A percentile compares a stretch with the other conserved stretches of the same genome.
phyloP scores from a whole-genome alignment of 2,888 invertebrate species.

The Hypomecis atomaria region DNA sequence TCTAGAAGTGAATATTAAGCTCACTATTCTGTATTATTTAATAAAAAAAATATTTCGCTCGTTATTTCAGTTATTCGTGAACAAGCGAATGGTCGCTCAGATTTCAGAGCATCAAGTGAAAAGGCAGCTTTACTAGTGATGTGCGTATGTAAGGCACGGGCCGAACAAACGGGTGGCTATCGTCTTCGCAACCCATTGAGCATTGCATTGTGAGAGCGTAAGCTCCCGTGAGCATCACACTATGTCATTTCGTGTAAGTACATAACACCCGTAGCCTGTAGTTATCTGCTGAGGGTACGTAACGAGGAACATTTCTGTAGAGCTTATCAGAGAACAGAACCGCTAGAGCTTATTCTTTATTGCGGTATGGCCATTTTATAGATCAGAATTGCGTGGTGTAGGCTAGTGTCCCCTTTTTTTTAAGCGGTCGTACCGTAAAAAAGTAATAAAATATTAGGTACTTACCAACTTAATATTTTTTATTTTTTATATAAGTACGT shows the following conservation, averaged over 20 bases:
- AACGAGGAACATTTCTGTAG: not conserved
- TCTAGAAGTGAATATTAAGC: no score
- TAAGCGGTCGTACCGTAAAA: no score
- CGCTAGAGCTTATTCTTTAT: not conserved
- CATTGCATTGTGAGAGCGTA: slow-evolving; percentile 39
- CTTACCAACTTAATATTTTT: no score
- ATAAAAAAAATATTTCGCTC: no score
- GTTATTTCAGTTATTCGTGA: no score
- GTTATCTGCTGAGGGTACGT: not conserved
- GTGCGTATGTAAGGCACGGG: not conserved
- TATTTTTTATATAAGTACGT: no score
- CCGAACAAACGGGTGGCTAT: slow-evolving; percentile 42
- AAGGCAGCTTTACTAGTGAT: not conserved
- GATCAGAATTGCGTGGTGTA: not conserved
- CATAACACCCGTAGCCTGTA: slow-evolving; percentile 3
- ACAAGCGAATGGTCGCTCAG: no score
- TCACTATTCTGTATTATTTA: no score
- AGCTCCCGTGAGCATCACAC: slow-evolving; percentile 32
- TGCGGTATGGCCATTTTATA: not conserved
- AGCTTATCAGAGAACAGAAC: no score
- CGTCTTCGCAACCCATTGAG: slow-evolving; percentile 47
- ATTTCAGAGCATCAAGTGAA: not conserved
- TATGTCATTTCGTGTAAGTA: slow-evolving; percentile 24
- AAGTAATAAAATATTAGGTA: no score
- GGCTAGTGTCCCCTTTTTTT: not conserved